Percentiles rank a stretch among this genome's conserved stretches.
phyloP scores from a whole-genome alignment of 2,797 vertebrate species.

The Falco cherrug region DNA sequence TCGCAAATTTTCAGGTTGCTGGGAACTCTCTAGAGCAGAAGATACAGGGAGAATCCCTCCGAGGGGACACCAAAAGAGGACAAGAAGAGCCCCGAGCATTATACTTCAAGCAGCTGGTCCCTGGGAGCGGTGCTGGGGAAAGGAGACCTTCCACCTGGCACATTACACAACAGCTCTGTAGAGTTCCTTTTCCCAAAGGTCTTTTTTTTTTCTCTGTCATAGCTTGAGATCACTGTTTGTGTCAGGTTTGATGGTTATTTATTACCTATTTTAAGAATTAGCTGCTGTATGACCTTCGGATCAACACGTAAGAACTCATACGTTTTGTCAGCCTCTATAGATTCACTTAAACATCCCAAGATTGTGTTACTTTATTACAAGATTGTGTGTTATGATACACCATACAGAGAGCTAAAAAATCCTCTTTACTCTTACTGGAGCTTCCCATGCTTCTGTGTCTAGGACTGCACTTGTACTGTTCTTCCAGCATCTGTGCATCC shows the following conservation, averaged over 20 bases:
- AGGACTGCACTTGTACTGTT: rapidly evolving
- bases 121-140: neutral
- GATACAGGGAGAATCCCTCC: neutral
- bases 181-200: neutral
- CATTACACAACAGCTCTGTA: neutral
- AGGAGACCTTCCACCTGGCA: neutral
- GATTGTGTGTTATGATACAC: neutral
- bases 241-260: neutral
- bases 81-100: neutral
- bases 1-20: neutral
- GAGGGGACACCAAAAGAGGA: neutral
- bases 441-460: neutral
- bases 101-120: neutral
- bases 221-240: neutral
- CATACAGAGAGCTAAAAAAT: neutral
- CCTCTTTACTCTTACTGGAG: neutral
- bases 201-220: neutral
- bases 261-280: neutral
- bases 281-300: neutral
- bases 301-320: neutral
- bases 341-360: neutral
- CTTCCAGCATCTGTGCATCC: neutral
- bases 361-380: neutral
- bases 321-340: neutral
- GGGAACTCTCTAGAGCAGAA: neutral